Base-by-base conservation (phyloP, 2,888 invertebrate species). In the Dilophus febrilis region DNA sequence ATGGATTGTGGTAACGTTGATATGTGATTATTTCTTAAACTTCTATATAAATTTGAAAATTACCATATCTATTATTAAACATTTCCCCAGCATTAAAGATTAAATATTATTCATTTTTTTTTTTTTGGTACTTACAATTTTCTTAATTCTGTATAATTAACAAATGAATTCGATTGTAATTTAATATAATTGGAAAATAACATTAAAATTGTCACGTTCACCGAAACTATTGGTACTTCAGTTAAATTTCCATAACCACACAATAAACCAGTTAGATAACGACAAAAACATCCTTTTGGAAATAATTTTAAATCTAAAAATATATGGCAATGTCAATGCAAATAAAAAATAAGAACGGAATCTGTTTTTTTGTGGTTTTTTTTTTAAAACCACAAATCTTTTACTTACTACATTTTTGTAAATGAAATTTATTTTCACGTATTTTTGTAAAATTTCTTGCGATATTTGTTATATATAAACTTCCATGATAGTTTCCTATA, bases 11-110 rank as follows among this genome's bases (percentile, higher is more conserved):
- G 14, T 11, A 43, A 26, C 7, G n/a, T 13, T 52, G 58, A 56
- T 56, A 61, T 61, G 54, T 57, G 58, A 48, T 58, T 55, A 46
- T 54, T 47, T 41, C 55, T 59, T 27, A 61, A 51, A 27, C 56
- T 57, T 42, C 59, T n/a, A n/a, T n/a, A n/a, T n/a, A n/a, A n/a
- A n/a, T n/a, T n/a, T 59, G 40, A 3, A 27, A 37, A 28, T 29
- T 11, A n/a, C n/a, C 5, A 8, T 26, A 26, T 16, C 30, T 26
- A 36, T 12, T 7, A 16, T 12, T 34, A 8, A 10, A 14, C 5
- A 4, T 30, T 30, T n/a, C n/a, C 11, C 14, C 5, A 7, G 11
- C 4, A 30, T 11, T 13, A 16, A 11, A 12, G 16, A 29, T 30
- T n/a, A n/a, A n/a, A n/a, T n/a, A n/a, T n/a, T n/a, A n/a, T n/a